These are phyloP conservation scores for Malthinus flaveolus DNA, from an alignment of 2,888 invertebrate species.

Conservation along the genomic window DNA sequence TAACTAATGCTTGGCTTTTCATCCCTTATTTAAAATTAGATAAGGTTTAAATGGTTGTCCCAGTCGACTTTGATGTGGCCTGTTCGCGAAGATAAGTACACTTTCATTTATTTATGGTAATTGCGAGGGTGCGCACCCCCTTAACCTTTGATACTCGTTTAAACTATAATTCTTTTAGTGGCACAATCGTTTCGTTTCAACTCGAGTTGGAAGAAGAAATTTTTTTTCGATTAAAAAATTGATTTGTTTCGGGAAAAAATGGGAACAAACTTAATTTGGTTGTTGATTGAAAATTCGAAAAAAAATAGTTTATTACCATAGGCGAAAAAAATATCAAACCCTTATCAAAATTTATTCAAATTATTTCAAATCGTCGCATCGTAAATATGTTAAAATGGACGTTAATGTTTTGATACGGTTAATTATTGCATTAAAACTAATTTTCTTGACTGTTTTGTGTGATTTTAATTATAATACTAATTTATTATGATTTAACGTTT, in stretches of 20 bases:
- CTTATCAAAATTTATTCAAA: constrained; percentile 16
- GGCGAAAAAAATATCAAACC: not conserved
- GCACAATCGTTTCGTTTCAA: not conserved
- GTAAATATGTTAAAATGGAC: constrained; percentile 19
- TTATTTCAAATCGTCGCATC: constrained; percentile 1
- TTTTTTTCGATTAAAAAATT: not conserved
- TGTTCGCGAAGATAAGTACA: constrained; percentile 48
- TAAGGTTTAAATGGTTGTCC: constrained; percentile 33
- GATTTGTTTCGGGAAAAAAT: not conserved
- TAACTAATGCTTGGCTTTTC: constrained; percentile 4
- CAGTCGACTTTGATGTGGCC: constrained; percentile 36
- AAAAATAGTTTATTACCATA: too few relatives aligned
- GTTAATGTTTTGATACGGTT: constrained; percentile 17
- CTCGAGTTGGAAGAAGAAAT: not conserved
- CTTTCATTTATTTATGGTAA: constrained; percentile 56
- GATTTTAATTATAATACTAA: constrained; percentile 17
- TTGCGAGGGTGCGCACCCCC: constrained; percentile 37
- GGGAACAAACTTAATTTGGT: too few relatives aligned
- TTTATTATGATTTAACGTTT: constrained; percentile 14
- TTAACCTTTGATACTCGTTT: constrained; percentile 23
- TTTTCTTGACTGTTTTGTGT: constrained; percentile 9
- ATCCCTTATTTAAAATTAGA: constrained; percentile 33
- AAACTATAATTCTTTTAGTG: constrained; percentile 19
- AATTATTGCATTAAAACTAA: constrained; percentile 17
- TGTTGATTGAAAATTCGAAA: too few relatives aligned